Evolutionary conservation across 2,888 invertebrate species (phyloP).

Genomic region (Chrysolina haemoptera): DNA sequence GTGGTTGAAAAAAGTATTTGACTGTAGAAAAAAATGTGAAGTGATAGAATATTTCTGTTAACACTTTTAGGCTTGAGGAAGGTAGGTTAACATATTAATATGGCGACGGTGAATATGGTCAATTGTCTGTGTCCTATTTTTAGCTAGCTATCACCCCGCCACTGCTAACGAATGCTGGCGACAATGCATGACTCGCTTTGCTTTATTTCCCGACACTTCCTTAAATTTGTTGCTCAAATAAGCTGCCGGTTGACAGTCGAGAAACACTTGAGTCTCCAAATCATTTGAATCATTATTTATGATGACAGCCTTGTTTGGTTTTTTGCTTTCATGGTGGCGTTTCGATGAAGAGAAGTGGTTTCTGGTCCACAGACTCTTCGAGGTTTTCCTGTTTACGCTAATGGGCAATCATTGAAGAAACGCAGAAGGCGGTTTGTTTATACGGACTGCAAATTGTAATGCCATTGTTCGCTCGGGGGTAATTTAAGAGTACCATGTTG

Average conservation of each 20-base stretch:
- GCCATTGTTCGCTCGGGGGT: neutral
- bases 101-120: too few species aligned
- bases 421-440: neutral
- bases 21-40: too few species aligned
- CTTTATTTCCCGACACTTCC: constrained; percentile 24
- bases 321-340: constrained; percentile 11
- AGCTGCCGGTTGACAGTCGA: constrained; percentile 23
- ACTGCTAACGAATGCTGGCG: constrained; percentile 7
- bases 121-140: neutral
- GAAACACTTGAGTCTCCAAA: constrained; percentile 20
- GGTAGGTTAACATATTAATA: too few species aligned
- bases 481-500: too few species aligned
- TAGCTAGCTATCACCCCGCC: neutral
- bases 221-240: constrained; percentile 23
- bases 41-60: too few species aligned
- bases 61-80: too few species aligned
- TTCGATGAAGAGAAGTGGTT: constrained; percentile 12
- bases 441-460: neutral
- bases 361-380: neutral
- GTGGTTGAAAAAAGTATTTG: too few species aligned
- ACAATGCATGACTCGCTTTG: constrained; percentile 27
- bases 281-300: constrained; percentile 25
- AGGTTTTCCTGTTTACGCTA: constrained; percentile 9
- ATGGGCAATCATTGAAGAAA: constrained; percentile 1
- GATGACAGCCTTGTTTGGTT: constrained; percentile 12